Percentiles rank a stretch among this genome's conserved stretches.
Evolutionary conservation across 2,888 invertebrate genomes (phyloP).

Genomic region (Drosophila nigritarsus): DNA sequence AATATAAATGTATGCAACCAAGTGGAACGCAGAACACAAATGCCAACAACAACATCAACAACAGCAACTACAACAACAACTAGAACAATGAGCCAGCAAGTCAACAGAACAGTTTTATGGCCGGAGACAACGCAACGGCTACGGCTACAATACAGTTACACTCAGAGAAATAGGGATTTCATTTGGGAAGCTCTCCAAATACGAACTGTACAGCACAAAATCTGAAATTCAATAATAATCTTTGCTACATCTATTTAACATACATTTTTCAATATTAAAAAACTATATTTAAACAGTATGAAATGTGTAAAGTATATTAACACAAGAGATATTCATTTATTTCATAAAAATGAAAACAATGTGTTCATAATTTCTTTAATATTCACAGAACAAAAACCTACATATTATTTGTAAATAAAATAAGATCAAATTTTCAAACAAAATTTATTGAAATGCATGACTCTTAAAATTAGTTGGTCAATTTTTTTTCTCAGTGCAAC

Average conservation of each 20-base stretch:
- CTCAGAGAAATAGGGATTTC: slow-evolving; percentile 18
- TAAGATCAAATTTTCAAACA: neutral
- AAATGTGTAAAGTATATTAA: neutral
- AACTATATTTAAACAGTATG: neutral
- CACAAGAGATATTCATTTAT: neutral
- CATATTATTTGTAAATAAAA: neutral
- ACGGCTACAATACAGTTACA: slow-evolving; percentile 30
- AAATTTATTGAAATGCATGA: neutral
- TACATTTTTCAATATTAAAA: neutral
- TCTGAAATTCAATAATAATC: neutral
- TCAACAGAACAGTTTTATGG: slow-evolving; percentile 57
- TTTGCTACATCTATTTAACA: neutral
- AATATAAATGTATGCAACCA: slow-evolving; percentile 46
- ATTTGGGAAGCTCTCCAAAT: neutral
- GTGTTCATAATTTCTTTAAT: neutral
- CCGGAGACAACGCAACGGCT: slow-evolving; percentile 55
- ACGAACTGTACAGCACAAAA: neutral
- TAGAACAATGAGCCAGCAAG: slow-evolving; percentile 33
- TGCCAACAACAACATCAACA: slow-evolving; percentile 8
- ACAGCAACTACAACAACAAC: slow-evolving; percentile 12
- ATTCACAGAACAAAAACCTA: neutral
- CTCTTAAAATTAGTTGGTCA: neutral
- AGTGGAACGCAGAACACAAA: slow-evolving; percentile 41
- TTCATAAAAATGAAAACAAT: neutral
- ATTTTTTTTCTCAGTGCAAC: slow-evolving; percentile 33